phyloP scores from a whole-genome alignment of 2,797 vertebrate genomes.

The Sebastes iracundus region DNA sequence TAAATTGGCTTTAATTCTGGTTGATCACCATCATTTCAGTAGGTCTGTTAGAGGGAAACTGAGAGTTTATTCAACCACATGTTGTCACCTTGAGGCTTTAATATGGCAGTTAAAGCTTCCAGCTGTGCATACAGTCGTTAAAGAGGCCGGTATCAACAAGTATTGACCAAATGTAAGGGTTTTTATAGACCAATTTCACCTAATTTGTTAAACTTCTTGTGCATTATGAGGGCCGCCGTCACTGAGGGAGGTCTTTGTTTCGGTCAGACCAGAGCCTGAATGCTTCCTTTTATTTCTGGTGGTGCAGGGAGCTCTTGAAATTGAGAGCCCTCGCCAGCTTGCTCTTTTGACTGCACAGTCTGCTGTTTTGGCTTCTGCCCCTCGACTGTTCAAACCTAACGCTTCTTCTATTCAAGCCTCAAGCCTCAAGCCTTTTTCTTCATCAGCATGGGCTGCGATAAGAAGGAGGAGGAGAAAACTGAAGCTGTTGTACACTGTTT shows the following conservation, averaged over 20 bases:
- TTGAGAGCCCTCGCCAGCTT: not conserved
- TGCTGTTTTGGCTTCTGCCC: slow-evolving; percentile 4
- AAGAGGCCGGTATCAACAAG: not conserved
- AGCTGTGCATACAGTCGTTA: not conserved
- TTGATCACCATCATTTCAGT: not conserved
- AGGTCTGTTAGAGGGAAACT: not conserved
- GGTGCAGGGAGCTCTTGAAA: slow-evolving; percentile 16
- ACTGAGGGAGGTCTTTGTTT: slow-evolving; percentile 16
- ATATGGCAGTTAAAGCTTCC: slow-evolving; percentile 14
- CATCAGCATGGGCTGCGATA: not conserved
- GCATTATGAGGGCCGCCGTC: not conserved
- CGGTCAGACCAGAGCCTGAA: not conserved
- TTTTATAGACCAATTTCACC: not conserved
- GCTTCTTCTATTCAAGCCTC: not conserved
- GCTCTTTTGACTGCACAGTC: not conserved
- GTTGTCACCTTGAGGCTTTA: not conserved
- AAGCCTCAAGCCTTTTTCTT: not conserved
- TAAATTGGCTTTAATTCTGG: not conserved
- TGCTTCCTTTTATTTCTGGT: slow-evolving; percentile 12
- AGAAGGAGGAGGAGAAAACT: not conserved
- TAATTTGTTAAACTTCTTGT: not conserved
- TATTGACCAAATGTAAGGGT: not conserved
- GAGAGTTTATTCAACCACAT: not conserved
- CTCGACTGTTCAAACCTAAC: not conserved
- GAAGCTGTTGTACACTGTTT: slow-evolving; percentile 20